These are phyloP conservation scores for Drosophila quinaria DNA, from an alignment of 2,888 invertebrate genomes.

Conservation along the genomic window DNA sequence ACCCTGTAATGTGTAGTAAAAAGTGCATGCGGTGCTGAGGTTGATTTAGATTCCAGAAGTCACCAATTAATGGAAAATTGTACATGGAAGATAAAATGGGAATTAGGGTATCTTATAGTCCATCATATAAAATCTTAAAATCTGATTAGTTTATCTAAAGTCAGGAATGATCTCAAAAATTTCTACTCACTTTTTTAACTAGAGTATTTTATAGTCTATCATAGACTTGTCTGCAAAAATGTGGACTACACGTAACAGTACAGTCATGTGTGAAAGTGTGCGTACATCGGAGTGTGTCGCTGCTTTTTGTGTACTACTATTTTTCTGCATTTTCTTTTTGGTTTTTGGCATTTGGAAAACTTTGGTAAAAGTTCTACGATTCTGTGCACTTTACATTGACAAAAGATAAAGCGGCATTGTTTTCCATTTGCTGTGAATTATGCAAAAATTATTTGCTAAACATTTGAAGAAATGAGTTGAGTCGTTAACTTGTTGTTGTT, in stretches of 20 bases:
- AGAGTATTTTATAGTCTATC: slow-evolving; percentile 28
- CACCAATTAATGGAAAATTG: neutral
- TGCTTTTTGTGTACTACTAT: slow-evolving; percentile 40
- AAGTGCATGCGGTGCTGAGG: too few species aligned
- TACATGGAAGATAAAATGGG: too few species aligned
- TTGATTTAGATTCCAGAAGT: neutral
- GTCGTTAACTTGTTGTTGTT: neutral
- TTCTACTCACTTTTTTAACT: neutral
- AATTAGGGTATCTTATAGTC: neutral
- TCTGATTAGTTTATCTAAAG: neutral
- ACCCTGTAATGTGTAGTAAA: slow-evolving; percentile 19
- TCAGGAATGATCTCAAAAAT: neutral
- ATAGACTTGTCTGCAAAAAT: neutral
- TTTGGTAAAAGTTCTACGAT: slow-evolving; percentile 57
- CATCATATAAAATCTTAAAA: neutral
- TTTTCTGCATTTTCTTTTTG: slow-evolving; percentile 54
- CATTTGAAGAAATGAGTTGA: slow-evolving; percentile 14
- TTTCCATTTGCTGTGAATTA: slow-evolving; percentile 55
- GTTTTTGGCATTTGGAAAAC: slow-evolving; percentile 45
- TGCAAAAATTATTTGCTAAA: slow-evolving; percentile 61
- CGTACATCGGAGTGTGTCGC: slow-evolving; percentile 25
- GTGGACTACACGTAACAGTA: slow-evolving; percentile 66
- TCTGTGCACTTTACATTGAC: slow-evolving; percentile 53
- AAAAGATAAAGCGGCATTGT: slow-evolving; percentile 65
- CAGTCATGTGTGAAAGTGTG: slow-evolving; percentile 45